Percentiles rank a stretch among this genome's conserved stretches.
Evolutionary conservation across 2,113 vertebrate genomes (phyloP).

Genomic region (Helogale parvula): DNA sequence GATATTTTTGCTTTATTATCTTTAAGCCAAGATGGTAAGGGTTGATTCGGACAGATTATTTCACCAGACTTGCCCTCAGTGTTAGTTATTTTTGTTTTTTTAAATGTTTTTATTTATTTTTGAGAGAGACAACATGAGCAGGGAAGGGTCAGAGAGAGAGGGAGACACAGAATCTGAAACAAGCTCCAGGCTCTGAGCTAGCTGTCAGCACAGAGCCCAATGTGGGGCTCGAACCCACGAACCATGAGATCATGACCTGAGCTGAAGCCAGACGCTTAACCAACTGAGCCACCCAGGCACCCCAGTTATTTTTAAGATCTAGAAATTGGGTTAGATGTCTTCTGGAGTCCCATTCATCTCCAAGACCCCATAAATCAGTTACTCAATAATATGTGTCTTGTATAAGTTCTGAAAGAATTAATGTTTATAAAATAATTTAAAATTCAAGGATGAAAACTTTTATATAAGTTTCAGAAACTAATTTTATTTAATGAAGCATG

Average conservation of each 20-base stretch:
- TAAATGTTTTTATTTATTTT: too few species aligned
- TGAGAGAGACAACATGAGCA: too few species aligned
- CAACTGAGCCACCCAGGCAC: too few species aligned
- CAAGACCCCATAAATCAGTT: not conserved
- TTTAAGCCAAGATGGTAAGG: not conserved
- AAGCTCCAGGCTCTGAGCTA: too few species aligned
- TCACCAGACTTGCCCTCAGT: not conserved
- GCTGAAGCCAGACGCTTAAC: too few species aligned
- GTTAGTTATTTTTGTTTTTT: not conserved
- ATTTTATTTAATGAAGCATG: not conserved
- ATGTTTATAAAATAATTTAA: conserved; percentile 2
- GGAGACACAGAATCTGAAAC: too few species aligned
- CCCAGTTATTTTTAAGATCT: not conserved
- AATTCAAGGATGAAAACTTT: not conserved
- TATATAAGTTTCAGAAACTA: not conserved
- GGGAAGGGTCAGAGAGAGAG: too few species aligned
- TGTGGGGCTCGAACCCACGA: too few species aligned
- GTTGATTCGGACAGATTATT: not conserved
- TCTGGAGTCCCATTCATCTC: not conserved
- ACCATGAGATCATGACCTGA: too few species aligned
- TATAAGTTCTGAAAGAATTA: not conserved
- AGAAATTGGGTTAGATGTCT: not conserved
- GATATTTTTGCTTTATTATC: not conserved
- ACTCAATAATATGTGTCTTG: not conserved
- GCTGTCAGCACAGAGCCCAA: too few species aligned